Evolutionary conservation across 2,888 invertebrate species (phyloP), one percentile per base, ranked within the genome.

Genomic region (Diarsia brunnea): DNA sequence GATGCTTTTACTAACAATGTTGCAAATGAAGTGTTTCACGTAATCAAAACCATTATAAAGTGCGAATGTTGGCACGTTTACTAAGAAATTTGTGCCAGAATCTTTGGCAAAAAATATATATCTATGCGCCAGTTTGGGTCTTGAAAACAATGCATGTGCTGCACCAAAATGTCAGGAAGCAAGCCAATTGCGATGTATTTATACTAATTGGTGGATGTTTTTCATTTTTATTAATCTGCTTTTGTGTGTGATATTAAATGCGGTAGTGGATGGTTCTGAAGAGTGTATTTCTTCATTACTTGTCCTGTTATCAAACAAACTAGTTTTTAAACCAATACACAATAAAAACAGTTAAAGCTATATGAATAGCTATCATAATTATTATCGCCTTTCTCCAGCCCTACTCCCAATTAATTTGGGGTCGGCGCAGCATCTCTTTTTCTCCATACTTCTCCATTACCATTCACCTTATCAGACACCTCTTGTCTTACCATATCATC

Each of bases 111-210:
- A 85, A 82, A 84, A 68, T 2, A 65, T 8, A 61, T 55, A 12
- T 53, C 45, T 4, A 53, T 75, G 31, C 21, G 66, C 60, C 65
- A 72, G 61, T 64, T 70, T 78, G 81, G 75, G 70, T 61, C 47
- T 31, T 49, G 38, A 72, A 53, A 64, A 68, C 43, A 67, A 58
- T 64, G 73, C 45, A 78, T 67, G 51, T 38, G 12, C 74, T 12
- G 79, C 73, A 82, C 79, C 79, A 82, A 84, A 27, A 73, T 77
- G 70, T 38, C 67, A 82, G 51, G 21, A 60, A 55, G 31, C 53
- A 49, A 74, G 79, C 73, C 82, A 85, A 79, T 79, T 78, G 63
- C 38, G 4, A 64, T 73, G 60, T n/a, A 24, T 72, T 69, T 12
- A 24, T 24, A 69, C 45, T 81, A 71, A 84, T 75, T 78, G 68